These are phyloP conservation scores for Nowickia ferox DNA, from an alignment of 2,888 invertebrate genomes.

Conservation along the genomic window DNA sequence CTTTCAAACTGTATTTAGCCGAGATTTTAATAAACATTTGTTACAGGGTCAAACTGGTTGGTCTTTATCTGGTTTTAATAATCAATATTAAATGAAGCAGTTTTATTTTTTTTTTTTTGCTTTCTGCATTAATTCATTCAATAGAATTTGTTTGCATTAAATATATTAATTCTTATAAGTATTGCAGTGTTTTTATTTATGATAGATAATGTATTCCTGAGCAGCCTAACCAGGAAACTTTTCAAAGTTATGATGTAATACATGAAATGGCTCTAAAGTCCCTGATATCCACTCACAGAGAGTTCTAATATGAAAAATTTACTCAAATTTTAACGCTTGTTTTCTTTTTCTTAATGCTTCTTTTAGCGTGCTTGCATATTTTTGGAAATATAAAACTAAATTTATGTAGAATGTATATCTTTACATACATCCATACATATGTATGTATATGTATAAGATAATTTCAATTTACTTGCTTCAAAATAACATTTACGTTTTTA, in stretches of 20 bases:
- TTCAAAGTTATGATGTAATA: not conserved
- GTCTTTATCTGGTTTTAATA: conserved; percentile 24
- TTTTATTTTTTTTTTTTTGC: too few species aligned
- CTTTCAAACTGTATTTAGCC: not conserved
- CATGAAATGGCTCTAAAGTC: not conserved
- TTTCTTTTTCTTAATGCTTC: too few species aligned
- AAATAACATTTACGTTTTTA: not conserved
- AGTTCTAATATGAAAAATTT: too few species aligned
- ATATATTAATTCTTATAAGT: not conserved
- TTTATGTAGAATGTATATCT: too few species aligned
- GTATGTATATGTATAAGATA: too few species aligned
- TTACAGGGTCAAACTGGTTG: conserved; percentile 50
- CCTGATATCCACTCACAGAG: not conserved
- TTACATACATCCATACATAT: too few species aligned
- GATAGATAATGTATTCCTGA: not conserved
- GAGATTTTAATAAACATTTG: conserved; percentile 32
- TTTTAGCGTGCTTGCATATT: too few species aligned
- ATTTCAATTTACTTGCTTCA: too few species aligned
- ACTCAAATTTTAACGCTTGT: too few species aligned
- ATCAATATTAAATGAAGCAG: not conserved
- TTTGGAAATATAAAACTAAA: too few species aligned
- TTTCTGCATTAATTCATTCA: not conserved
- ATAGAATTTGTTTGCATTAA: not conserved
- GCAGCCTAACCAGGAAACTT: conserved; percentile 1
- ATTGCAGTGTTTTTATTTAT: not conserved